phyloP scores from a whole-genome alignment of 2,113 vertebrate genomes.

The Pipra filicauda region DNA sequence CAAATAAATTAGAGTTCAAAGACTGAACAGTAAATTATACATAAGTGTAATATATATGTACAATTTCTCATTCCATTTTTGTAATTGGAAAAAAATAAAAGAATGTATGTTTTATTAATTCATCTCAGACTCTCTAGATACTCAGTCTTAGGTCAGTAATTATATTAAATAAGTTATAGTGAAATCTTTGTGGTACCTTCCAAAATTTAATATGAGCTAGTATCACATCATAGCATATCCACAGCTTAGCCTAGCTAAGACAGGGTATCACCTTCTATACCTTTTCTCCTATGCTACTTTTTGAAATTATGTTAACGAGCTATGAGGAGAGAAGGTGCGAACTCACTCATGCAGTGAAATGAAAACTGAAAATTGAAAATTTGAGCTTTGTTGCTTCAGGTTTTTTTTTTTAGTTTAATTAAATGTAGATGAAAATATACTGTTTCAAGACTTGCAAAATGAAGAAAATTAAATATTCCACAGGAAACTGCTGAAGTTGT shows the following conservation, averaged over 20 bases:
- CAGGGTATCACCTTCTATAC: background rate
- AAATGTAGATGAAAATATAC: background rate
- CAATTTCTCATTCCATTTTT: background rate
- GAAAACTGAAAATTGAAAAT: background rate
- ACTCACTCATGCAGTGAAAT: background rate
- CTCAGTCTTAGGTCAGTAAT: background rate
- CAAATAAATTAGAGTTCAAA: constrained; percentile 6
- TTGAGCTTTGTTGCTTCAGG: background rate
- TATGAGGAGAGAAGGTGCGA: background rate
- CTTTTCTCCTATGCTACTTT: background rate
- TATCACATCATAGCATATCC: background rate
- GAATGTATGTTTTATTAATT: background rate
- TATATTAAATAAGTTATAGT: background rate
- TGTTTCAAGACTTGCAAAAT: background rate
- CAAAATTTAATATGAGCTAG: background rate
- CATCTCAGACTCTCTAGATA: background rate
- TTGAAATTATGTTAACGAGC: background rate
- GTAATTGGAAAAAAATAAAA: background rate
- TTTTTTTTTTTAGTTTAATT: background rate
- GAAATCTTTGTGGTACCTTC: background rate
- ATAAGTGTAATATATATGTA: background rate
- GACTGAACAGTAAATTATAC: constrained; percentile 1
- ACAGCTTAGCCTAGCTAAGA: background rate
- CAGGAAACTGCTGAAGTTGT: background rate
- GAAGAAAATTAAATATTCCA: background rate